phyloP scores from a whole-genome alignment of 2,888 invertebrate genomes.

The Spisula subtruncata region DNA sequence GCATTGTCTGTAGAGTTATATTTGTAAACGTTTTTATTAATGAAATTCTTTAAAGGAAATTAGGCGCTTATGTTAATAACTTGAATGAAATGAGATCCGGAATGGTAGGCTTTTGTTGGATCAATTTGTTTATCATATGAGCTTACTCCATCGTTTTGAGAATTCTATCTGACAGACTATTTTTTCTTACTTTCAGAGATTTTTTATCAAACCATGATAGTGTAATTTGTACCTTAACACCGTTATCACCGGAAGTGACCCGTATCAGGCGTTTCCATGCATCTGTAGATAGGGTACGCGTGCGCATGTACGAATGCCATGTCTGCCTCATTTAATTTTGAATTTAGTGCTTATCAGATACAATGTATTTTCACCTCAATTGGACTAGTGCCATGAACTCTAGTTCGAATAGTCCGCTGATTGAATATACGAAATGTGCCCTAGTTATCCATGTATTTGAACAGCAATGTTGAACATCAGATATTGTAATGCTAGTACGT shows the following conservation, averaged over 20 bases:
- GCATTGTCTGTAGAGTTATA: not conserved
- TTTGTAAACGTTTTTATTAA: too few relatives aligned
- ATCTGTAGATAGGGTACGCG: not conserved
- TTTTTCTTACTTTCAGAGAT: not conserved
- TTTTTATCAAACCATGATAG: not conserved
- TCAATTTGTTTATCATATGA: not conserved
- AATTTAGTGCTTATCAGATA: not conserved
- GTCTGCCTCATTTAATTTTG: constrained; percentile 15
- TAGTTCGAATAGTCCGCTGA: too few relatives aligned
- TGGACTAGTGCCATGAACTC: constrained; percentile 7
- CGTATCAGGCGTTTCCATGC: constrained; percentile 28
- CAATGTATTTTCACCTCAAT: not conserved
- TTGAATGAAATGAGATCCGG: too few relatives aligned
- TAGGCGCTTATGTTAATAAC: too few relatives aligned
- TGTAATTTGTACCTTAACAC: not conserved
- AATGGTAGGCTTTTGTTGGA: too few relatives aligned
- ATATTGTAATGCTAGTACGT: too few relatives aligned
- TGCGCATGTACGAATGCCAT: constrained; percentile 1
- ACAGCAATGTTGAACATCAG: too few relatives aligned
- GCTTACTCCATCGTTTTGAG: not conserved
- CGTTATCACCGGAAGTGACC: constrained; percentile 26
- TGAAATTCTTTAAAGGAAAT: too few relatives aligned
- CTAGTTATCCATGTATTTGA: too few relatives aligned
- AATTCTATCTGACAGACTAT: not conserved
- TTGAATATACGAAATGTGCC: too few relatives aligned